Evolutionary conservation across 1,140 invertebrate genomes (phyloP).

Genomic region (Ceratosolen fusciceps): DNA sequence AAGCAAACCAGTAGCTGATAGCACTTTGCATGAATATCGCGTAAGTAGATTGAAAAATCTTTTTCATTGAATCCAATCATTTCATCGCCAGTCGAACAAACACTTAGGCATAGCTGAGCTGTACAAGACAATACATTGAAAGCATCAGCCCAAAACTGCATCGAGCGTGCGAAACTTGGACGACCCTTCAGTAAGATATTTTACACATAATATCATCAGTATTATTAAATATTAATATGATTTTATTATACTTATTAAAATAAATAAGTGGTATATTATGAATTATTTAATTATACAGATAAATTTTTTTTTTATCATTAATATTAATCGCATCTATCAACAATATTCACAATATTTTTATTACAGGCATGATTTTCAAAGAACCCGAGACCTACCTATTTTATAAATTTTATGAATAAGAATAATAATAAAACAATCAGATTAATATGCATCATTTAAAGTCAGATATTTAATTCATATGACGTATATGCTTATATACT

Average conservation of each 20-base stretch:
- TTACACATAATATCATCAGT: background rate
- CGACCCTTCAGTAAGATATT: constrained; percentile 67
- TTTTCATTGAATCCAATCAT: constrained; percentile 73
- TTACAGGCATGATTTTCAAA: no score
- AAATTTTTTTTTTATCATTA: no score
- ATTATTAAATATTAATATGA: background rate
- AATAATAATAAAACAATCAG: no score
- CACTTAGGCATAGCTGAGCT: constrained; percentile 76
- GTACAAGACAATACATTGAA: constrained; percentile 82
- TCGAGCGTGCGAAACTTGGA: constrained; percentile 75
- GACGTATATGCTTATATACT: no score
- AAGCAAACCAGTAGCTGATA: constrained; percentile 80
- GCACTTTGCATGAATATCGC: constrained; percentile 85
- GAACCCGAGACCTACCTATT: no score
- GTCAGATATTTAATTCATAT: no score
- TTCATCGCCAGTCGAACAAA: constrained; percentile 77
- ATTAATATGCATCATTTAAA: no score
- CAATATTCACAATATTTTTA: no score
- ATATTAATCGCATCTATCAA: no score
- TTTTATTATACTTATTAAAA: background rate
- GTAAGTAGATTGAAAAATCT: constrained; percentile 75
- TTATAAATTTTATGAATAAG: no score
- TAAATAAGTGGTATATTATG: background rate
- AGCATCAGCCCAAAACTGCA: constrained; percentile 79
- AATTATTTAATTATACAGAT: background rate